Percentiles rank a stretch among this genome's conserved stretches.
These are phyloP conservation scores for Wasmannia auropunctata DNA, from an alignment of 1,140 invertebrate species.

Conservation along the genomic window DNA sequence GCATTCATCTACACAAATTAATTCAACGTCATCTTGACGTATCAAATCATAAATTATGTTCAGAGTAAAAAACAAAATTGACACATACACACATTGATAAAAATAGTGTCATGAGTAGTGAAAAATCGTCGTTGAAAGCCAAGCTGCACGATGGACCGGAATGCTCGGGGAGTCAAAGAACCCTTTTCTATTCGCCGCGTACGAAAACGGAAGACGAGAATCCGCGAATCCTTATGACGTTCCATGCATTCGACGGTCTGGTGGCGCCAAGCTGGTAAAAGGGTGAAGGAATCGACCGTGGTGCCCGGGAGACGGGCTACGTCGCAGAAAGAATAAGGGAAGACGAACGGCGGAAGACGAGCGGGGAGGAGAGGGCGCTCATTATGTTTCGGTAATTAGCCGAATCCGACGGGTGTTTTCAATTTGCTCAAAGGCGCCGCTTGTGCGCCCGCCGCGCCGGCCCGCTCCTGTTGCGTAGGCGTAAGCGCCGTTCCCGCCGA, in stretches of 20 bases:
- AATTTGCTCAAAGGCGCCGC: conserved; percentile 82
- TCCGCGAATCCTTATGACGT: conserved; percentile 62
- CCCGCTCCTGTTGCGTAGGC: conserved; percentile 23
- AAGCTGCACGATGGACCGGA: neutral
- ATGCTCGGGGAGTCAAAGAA: neutral
- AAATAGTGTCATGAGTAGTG: neutral
- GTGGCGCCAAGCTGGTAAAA: conserved; percentile 66
- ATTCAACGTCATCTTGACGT: neutral
- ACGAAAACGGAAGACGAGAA: conserved; percentile 56
- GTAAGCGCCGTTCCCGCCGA: conserved; percentile 29
- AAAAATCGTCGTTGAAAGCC: neutral
- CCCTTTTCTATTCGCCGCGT: neutral
- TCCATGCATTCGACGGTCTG: conserved; percentile 46
- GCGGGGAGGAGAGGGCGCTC: conserved; percentile 69
- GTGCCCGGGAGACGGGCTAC: conserved; percentile 45
- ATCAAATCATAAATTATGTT: conserved; percentile 4
- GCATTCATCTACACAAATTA: neutral
- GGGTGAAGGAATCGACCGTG: conserved; percentile 22
- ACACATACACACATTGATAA: no score
- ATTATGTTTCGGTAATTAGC: conserved; percentile 82
- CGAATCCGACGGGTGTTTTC: conserved; percentile 82
- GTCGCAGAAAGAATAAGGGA: conserved; percentile 48
- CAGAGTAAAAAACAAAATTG: neutral
- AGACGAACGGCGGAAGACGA: conserved; percentile 34
- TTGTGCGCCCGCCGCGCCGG: conserved; percentile 62